Evolutionary conservation across 2,888 invertebrate species (phyloP), one percentile per base, ranked within the genome.

Genomic region (Odontocerum albicorne): DNA sequence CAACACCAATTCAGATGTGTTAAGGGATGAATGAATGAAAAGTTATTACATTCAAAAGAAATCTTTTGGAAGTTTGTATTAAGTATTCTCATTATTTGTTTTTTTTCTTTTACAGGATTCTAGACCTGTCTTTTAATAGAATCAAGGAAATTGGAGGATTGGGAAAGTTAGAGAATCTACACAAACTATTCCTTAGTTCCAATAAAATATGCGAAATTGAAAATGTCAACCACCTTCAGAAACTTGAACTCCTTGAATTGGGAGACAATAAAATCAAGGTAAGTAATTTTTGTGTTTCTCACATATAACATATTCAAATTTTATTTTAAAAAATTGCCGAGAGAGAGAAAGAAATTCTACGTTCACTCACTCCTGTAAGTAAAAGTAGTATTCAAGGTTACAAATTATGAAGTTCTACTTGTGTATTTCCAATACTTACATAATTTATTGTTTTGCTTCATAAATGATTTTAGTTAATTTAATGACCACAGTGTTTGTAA

Each of bases 81-180:
- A 35, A 38, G 39, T 39, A 16, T 52, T 13, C 22, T 42, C 39
- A 40, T 55, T 35, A 45, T 13, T 31, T 50, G 35, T 55, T 49
- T 20, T 50, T 55, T 43, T 57, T 61, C 55, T 60, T 55, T 81
- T 82, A 53, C 71, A 93, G 93, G 68, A 81, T 89, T 58, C 75
- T 99, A 60, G 99, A 99, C 73, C 71, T 99, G 36, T 97, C 98
- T 3, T 98, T 96, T 72, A 99, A 99, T 73, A 86, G 96, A 54
- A 84, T 98, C 35, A 86, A 84, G 63, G 88, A 90, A 69, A 91
- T 98, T 51, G 84, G 88, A 66, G 93, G 93, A 46, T 71, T 98
- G 60, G 85, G 86, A 1, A 83, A 83, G 49, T 73, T 97, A 61
- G 64, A 72, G 3, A 92, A 90, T 46, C 70, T 98, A 56, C 82